Base-by-base conservation (phyloP, 2,113 vertebrate species). In the Archilochus colubris region DNA sequence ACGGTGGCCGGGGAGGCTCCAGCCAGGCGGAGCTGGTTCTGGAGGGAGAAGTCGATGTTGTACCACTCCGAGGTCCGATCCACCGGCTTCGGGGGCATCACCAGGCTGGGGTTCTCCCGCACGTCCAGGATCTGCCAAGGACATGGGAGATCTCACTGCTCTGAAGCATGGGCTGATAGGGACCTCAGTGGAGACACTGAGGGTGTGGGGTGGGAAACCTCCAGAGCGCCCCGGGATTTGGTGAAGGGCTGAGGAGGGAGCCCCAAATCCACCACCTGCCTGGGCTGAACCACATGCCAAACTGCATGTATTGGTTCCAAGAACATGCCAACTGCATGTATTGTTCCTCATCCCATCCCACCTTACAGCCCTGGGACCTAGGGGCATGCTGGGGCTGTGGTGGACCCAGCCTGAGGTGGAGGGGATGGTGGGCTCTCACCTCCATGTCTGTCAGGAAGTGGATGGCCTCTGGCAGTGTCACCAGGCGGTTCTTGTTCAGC, bases 41-140 rank as follows among this genome's bases (percentile, higher is more conserved):
- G 99, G 73, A 99, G 97, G 6, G 99, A 99, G 97, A 99, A 99
- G 97, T 99, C 99, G 3, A 99, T 99, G 98, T 99, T 99, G 98
- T 99, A 99, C 98, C 98, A 99, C 97, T 99, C 99, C 0, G 99
- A 98, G 1, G 97, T 95, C 8, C 90, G 96, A 97, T 99, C 99
- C 1, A 97, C 96, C 0, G 99, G 99, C 93, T 99, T 99, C 0
- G 99, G 99, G 3, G 99, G 99, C 99, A 99, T 99, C 96, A 99
- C 99, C 75, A 99, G 97, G 96, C 93, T 99, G 79, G 99, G 99
- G 96, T 99, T 99, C 96, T 99, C 99, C 0, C 99, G 98, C 69
- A 99, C 99, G 1, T 99, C 99, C 88, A 99, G 97, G 70, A 99
- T 92, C 99, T 99, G 95, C 19, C 44, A 11, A 33, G 25, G 13